phyloP scores from a whole-genome alignment of 2,888 invertebrate species.

The Eilema depressum region DNA sequence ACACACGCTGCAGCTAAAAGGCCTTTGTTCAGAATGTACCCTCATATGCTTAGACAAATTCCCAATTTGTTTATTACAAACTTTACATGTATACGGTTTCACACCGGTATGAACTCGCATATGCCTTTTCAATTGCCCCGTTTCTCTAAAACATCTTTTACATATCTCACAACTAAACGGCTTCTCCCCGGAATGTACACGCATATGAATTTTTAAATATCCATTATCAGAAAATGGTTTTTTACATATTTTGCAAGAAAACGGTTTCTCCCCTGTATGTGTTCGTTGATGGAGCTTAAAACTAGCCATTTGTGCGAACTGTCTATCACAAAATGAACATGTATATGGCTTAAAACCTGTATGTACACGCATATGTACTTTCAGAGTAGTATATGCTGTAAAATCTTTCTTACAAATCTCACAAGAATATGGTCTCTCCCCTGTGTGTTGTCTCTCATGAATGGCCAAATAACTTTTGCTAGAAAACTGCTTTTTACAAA shows the following conservation, averaged over 20 bases:
- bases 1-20: slow-evolving; percentile 66
- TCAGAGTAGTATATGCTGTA: slow-evolving; percentile 77
- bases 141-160: slow-evolving; percentile 74
- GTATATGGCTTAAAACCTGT: slow-evolving; percentile 77
- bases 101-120: slow-evolving; percentile 74
- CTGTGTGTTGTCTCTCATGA: slow-evolving; percentile 77
- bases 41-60: slow-evolving; percentile 79
- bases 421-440: slow-evolving; percentile 73
- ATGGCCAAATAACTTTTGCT: slow-evolving; percentile 78
- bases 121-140: slow-evolving; percentile 75
- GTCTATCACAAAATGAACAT: slow-evolving; percentile 72
- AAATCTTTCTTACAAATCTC: slow-evolving; percentile 78
- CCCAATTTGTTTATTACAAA: slow-evolving; percentile 80
- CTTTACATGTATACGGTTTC: slow-evolving; percentile 77
- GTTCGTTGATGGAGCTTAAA: slow-evolving; percentile 77
- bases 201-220: slow-evolving; percentile 79
- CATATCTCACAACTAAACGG: slow-evolving; percentile 75
- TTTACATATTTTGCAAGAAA: slow-evolving; percentile 72
- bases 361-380: slow-evolving; percentile 79
- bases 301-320: slow-evolving; percentile 79
- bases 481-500: slow-evolving; percentile 77
- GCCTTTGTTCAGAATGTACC: slow-evolving; percentile 69
- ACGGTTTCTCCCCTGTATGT: slow-evolving; percentile 77
- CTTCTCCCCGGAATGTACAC: slow-evolving; percentile 77
- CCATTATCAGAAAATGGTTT: slow-evolving; percentile 81